Evolutionary conservation across 1,140 invertebrate species (phyloP), one percentile per base, ranked within the genome.

Genomic region (Nixonia krombeini): DNA sequence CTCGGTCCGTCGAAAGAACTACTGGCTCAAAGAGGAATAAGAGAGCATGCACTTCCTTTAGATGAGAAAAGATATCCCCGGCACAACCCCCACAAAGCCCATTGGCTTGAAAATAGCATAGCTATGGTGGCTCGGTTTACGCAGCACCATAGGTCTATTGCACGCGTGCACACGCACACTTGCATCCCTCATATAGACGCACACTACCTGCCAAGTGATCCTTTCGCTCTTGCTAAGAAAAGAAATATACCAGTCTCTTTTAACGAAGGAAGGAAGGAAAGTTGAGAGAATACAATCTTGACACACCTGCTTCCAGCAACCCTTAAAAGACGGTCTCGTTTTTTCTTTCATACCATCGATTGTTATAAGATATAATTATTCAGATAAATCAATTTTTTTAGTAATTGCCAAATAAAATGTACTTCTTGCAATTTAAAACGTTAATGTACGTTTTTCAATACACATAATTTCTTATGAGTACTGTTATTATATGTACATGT

Each of bases 21-120:
- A 66, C 59, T 63, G 55, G 51, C 51, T 40, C 23, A 46, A 37
- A 16, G 42, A 59, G 58, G 41, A 70, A 63, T 56, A 55, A 18
- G 52, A 73, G 41, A 68, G 47, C 67, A 71, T 62, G 56, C 67
- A 68, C 50, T 70, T 69, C 55, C 66, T 55, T 26, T 57, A 73
- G 47, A 52, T 52, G 52, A 28, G 59, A 67, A 41, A 49, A 46
- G 41, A 66, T 57, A 42, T 52, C 52, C 37, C 35, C 37, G 44
- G 49, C 46, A 55, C 67, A 67, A 59, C 70, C 58, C 72, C 68
- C 73, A 65, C 64, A 74, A 70, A 73, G 70, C 45, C 52, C 35
- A 42, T 57, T 56, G 51, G 51, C 44, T 68, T 58, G 38, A 49
- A 74, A 74, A 74, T 74, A 74, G 67, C 51, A 28, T 46, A 41